phyloP scores from a whole-genome alignment of 2,888 invertebrate genomes.

The Hipparchia sbordonii region DNA sequence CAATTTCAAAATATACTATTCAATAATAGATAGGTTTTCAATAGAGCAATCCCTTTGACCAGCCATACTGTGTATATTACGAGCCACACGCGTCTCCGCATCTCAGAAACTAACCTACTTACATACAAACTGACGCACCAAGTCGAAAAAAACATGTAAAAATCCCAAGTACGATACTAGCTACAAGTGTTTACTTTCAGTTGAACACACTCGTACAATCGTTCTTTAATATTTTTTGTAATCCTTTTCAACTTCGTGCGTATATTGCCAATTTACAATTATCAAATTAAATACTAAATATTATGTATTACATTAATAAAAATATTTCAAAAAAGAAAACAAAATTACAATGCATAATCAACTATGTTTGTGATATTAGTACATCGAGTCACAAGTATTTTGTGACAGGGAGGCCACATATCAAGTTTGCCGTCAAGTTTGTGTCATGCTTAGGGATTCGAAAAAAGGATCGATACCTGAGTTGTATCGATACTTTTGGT shows the following conservation, averaged over 20 bases:
- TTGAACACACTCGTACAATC: neutral
- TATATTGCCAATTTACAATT: constrained; percentile 44
- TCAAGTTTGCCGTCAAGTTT: too few species aligned
- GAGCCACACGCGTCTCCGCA: constrained; percentile 27
- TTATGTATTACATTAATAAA: constrained; percentile 48
- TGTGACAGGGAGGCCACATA: constrained; percentile 24
- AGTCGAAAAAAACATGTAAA: constrained; percentile 17
- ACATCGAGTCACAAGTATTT: constrained; percentile 30
- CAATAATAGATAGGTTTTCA: constrained; percentile 62
- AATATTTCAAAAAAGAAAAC: constrained; percentile 34
- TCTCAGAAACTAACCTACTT: constrained; percentile 25
- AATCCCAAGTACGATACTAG: too few species aligned
- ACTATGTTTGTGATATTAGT: constrained; percentile 27
- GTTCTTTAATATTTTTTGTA: neutral
- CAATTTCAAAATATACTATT: constrained; percentile 76
- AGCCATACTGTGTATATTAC: neutral
- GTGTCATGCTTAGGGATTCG: too few species aligned
- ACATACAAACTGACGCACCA: constrained; percentile 29
- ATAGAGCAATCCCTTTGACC: constrained; percentile 47
- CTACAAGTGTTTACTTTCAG: too few species aligned
- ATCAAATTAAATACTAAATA: constrained; percentile 51
- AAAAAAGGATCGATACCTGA: too few species aligned
- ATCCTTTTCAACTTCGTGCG: constrained; percentile 40
- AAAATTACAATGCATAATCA: constrained; percentile 33
- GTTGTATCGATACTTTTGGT: too few species aligned